A percentile compares a stretch with the other conserved stretches of the same genome.
Conservation (phyloP, 2,113 vertebrate genomes). For the Perognathus longimembris region DNA sequence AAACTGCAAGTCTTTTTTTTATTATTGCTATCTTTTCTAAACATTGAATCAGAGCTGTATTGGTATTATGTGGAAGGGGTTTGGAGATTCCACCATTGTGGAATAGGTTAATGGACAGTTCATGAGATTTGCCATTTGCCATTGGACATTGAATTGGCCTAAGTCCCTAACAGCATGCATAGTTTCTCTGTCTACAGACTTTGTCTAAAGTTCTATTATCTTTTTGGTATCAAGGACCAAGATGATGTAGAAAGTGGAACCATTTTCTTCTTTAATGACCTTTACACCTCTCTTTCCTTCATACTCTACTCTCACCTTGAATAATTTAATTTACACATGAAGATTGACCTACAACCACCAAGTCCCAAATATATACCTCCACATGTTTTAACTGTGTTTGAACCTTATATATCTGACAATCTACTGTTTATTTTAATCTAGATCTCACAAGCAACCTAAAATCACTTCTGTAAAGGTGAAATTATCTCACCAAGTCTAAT, state of each 20-base stretch:
- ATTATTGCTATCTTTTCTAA: background rate
- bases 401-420: background rate
- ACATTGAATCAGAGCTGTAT: background rate
- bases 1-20: slow-evolving; percentile 31
- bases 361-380: background rate
- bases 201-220: background rate
- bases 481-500: background rate
- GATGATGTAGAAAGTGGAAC: background rate
- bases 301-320: background rate
- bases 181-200: background rate
- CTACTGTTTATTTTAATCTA: background rate
- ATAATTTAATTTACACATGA: background rate
- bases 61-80: background rate
- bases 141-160: background rate
- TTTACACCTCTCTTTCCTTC: background rate
- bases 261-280: background rate
- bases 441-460: background rate
- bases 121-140: background rate
- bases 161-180: background rate
- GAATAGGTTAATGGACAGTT: background rate
- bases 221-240: background rate
- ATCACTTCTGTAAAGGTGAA: background rate
- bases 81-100: background rate
- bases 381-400: background rate
- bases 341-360: background rate